Evolutionary conservation across 2,888 invertebrate species (phyloP).

Genomic region (Drepanosiphum platanoidis): DNA sequence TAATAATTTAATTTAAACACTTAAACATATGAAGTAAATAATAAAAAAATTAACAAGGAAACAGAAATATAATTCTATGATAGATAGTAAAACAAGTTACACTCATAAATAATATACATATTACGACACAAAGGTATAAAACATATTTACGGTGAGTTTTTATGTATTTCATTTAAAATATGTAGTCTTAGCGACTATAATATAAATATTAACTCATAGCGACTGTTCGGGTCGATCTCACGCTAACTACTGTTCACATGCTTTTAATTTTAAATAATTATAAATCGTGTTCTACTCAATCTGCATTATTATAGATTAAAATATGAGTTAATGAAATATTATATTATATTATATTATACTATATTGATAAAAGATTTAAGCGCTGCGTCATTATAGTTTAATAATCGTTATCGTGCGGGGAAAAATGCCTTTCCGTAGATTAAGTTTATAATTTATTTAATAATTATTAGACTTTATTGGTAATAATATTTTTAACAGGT

Average conservation of each 20-base stretch:
- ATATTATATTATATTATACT: not conserved
- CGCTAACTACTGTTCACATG: not conserved
- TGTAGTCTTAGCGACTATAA: too few relatives aligned
- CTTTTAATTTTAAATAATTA: not conserved
- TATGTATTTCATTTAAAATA: not conserved
- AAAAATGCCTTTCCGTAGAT: not conserved
- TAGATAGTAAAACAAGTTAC: not conserved
- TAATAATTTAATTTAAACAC: not conserved
- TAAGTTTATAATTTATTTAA: not conserved
- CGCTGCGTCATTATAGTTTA: not conserved
- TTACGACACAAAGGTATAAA: not conserved
- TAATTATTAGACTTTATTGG: not conserved
- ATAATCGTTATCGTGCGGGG: not conserved
- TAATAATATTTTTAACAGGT: not conserved
- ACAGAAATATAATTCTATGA: not conserved
- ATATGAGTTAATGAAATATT: slow-evolving; percentile 8
- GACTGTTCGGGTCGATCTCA: not conserved
- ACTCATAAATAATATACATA: not conserved
- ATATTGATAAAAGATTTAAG: not conserved
- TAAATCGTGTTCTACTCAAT: not conserved
- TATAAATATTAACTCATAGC: too few relatives aligned
- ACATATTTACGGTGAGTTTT: not conserved
- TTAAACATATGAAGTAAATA: not conserved
- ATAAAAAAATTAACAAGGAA: too few relatives aligned
- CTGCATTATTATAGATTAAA: slow-evolving; percentile 10